phyloP scores from a whole-genome alignment of 2,888 invertebrate species.

The Orthosia gracilis region DNA sequence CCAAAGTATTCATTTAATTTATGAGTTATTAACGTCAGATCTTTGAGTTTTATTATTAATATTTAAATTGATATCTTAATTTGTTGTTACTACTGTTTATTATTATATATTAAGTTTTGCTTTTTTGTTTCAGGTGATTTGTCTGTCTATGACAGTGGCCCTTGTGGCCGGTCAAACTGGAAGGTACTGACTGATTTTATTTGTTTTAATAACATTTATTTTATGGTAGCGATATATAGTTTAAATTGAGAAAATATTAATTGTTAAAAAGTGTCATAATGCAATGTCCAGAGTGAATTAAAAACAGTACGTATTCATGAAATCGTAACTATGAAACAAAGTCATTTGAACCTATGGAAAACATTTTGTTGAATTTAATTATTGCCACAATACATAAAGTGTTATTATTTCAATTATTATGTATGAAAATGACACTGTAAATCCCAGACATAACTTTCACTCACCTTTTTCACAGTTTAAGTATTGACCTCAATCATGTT shows the following conservation, averaged over 20 bases:
- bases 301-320: neutral
- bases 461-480: conserved; percentile 19
- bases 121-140: conserved; percentile 78
- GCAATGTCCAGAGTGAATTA: neutral
- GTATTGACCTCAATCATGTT: neutral
- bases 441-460: conserved; percentile 4
- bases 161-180: conserved; percentile 77
- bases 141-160: conserved; percentile 80
- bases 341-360: neutral
- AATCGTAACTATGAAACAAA: neutral
- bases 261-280: neutral
- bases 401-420: neutral
- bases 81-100: conserved; percentile 11
- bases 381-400: neutral
- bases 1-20: conserved; percentile 51
- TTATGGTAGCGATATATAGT: neutral
- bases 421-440: neutral
- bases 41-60: conserved; percentile 30
- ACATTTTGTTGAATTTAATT: neutral
- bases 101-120: conserved; percentile 24
- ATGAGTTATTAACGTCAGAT: conserved; percentile 48
- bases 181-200: conserved; percentile 61
- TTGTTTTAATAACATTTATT: neutral
- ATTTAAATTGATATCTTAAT: conserved; percentile 24
- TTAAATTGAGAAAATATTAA: neutral